Conservation (phyloP, 1,140 invertebrate species). For the Stenopsyche tienmushanensis region DNA sequence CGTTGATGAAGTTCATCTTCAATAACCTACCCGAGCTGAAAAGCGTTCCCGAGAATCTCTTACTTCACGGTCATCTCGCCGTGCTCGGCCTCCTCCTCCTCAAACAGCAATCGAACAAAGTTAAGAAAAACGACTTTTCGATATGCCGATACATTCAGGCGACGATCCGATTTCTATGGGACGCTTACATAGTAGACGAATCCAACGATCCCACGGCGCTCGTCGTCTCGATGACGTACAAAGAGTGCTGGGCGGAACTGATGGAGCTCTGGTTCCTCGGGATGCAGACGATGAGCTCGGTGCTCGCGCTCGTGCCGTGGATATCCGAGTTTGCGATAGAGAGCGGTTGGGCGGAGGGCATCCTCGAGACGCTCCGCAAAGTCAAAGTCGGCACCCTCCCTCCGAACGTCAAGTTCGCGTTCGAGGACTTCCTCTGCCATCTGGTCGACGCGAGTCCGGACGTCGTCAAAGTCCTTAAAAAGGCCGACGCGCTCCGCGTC, state of each 20-base stretch:
- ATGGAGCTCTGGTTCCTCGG: slow-evolving; percentile 91
- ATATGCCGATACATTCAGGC: slow-evolving; percentile 85
- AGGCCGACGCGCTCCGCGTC: slow-evolving; percentile 77
- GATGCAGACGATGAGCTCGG: slow-evolving; percentile 85
- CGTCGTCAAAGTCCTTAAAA: slow-evolving; percentile 75
- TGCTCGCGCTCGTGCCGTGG: slow-evolving; percentile 81
- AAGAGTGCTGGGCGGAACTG: slow-evolving; percentile 83
- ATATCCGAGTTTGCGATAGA: slow-evolving; percentile 87
- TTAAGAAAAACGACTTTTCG: slow-evolving; percentile 84
- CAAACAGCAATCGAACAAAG: slow-evolving; percentile 77
- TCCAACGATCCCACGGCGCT: slow-evolving; percentile 76
- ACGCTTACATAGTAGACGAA: slow-evolving; percentile 87
- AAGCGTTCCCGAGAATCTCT: slow-evolving; percentile 78
- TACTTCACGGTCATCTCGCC: slow-evolving; percentile 80
- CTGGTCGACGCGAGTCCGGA: slow-evolving; percentile 78
- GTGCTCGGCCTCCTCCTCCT: slow-evolving; percentile 80
- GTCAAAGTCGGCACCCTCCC: slow-evolving; percentile 79
- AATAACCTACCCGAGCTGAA: slow-evolving; percentile 83
- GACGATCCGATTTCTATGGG: slow-evolving; percentile 88
- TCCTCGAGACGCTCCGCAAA: slow-evolving; percentile 75
- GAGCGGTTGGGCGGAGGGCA: slow-evolving; percentile 88
- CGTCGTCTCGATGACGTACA: slow-evolving; percentile 82
- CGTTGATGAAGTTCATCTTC: slow-evolving; percentile 82
- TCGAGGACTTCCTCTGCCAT: slow-evolving; percentile 85
- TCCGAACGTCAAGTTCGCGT: slow-evolving; percentile 82